Conservation (phyloP, 2,888 invertebrate species). For the Meliscaeva auricollis region DNA sequence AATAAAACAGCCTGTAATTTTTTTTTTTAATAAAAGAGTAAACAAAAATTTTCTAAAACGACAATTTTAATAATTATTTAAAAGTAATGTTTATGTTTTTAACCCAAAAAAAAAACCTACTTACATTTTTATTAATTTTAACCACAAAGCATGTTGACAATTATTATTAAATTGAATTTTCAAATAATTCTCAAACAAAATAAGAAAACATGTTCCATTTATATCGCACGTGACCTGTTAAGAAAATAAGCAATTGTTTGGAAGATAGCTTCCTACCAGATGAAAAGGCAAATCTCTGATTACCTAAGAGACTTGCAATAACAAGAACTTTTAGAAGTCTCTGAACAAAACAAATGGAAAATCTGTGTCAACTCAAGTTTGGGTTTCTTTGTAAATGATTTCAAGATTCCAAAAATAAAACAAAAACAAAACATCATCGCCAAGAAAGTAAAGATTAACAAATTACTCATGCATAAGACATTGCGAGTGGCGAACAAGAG, state of each 20-base stretch:
- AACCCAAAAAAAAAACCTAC: no score
- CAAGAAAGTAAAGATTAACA: slow-evolving; percentile 1
- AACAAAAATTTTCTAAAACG: no score
- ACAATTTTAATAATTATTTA: no score
- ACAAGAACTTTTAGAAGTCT: background rate
- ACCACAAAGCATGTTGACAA: background rate
- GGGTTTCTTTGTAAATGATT: background rate
- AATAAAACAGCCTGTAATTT: no score
- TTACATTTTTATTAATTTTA: no score
- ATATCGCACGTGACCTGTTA: slow-evolving; percentile 11
- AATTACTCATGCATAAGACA: slow-evolving; percentile 19
- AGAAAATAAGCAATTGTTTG: background rate
- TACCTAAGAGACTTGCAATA: slow-evolving; percentile 9
- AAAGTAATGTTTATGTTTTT: no score
- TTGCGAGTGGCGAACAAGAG: background rate
- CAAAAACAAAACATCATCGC: background rate
- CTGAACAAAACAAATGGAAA: slow-evolving; percentile 21
- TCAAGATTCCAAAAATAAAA: background rate
- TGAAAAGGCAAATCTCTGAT: slow-evolving; percentile 1
- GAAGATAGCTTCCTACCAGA: background rate
- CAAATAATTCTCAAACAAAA: background rate
- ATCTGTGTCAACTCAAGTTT: slow-evolving; percentile 8
- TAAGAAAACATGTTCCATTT: background rate
- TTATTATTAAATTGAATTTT: no score
- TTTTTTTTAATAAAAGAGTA: no score